Conservation (phyloP, 2,113 vertebrate genomes). For the Spea multiplicata region DNA sequence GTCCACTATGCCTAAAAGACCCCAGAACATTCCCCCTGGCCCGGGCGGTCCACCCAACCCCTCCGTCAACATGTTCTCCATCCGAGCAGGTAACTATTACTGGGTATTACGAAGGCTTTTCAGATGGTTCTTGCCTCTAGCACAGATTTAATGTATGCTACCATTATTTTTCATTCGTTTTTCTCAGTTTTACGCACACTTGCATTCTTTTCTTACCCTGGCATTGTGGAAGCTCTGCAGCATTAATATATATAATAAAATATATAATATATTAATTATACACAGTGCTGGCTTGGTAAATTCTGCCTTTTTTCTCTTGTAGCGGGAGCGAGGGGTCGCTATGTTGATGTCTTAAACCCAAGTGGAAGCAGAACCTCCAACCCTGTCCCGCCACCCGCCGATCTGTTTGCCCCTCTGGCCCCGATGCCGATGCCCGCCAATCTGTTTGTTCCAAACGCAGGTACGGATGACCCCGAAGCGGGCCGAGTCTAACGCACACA, state of each 20-base stretch:
- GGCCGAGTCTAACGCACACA: too few species aligned
- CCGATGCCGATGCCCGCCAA: constrained; percentile 85
- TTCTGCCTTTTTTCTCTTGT: neutral
- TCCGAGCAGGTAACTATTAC: constrained; percentile 80
- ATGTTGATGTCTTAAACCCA: constrained; percentile 91
- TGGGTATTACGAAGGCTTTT: neutral
- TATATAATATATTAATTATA: too few species aligned
- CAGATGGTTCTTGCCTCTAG: too few species aligned
- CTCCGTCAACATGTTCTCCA: constrained; percentile 87
- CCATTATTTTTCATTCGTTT: too few species aligned
- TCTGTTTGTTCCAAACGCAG: constrained; percentile 82
- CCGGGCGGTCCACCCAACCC: constrained; percentile 59
- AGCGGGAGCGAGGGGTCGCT: constrained; percentile 78
- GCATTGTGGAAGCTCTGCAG: too few species aligned
- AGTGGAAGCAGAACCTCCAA: constrained; percentile 64
- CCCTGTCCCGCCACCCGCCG: constrained; percentile 74
- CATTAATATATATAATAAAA: too few species aligned
- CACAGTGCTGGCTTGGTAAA: neutral
- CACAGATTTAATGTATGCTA: too few species aligned
- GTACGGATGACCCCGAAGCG: constrained; percentile 57
- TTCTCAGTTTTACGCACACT: too few species aligned
- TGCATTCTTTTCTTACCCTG: too few species aligned
- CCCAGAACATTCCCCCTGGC: constrained; percentile 60
- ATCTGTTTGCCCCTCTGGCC: constrained; percentile 90
- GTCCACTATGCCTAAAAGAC: constrained; percentile 71